phyloP scores from a whole-genome alignment of 1,140 invertebrate genomes.

The Saccostrea echinata region DNA sequence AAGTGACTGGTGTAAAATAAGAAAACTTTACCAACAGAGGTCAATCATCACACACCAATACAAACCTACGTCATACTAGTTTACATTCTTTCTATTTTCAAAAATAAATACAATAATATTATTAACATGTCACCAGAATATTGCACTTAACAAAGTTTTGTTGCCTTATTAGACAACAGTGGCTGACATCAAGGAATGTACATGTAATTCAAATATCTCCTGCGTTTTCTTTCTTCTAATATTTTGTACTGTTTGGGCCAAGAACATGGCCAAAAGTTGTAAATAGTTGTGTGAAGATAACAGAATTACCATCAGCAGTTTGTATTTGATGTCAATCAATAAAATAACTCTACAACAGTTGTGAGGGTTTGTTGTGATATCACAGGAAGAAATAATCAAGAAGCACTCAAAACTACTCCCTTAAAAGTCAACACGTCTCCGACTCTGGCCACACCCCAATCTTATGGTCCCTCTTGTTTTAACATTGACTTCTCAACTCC shows the following conservation, averaged over 20 bases:
- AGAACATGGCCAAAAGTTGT: not conserved
- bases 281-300: not conserved
- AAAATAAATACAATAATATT: not conserved
- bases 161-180: not conserved
- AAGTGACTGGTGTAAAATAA: constrained; percentile 1
- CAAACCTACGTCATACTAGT: not conserved
- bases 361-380: not conserved
- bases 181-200: not conserved
- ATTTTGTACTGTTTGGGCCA: not conserved
- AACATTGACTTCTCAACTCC: not conserved
- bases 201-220: not conserved
- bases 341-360: not conserved
- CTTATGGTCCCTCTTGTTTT: not conserved
- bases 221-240: not conserved
- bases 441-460: not conserved
- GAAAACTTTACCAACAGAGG: not conserved
- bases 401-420: not conserved
- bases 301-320: not conserved
- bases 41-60: not conserved
- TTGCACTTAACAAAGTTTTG: not conserved
- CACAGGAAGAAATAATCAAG: not conserved
- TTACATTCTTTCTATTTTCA: not conserved
- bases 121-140: not conserved
- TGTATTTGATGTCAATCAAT: not conserved
- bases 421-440: not conserved